These are phyloP conservation scores for Platygyra sinensis DNA, from an alignment of 64 coral and sea anemone species.

Conservation along the genomic window DNA sequence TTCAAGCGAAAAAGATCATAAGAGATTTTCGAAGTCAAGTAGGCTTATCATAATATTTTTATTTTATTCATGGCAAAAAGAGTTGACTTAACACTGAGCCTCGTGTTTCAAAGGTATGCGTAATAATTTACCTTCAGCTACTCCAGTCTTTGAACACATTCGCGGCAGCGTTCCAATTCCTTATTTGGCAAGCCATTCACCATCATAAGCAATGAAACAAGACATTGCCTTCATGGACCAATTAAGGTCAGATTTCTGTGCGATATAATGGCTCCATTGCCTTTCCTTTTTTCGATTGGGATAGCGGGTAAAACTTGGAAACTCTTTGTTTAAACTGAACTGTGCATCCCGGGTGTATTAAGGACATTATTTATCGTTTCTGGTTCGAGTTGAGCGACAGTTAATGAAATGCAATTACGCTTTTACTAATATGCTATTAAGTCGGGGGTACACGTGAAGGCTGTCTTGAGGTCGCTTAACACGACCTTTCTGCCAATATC, in stretches of 20 bases:
- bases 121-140: background rate
- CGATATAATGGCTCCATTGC: no score
- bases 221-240: constrained; percentile 45
- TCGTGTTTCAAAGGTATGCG: background rate
- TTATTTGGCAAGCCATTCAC: constrained; percentile 53
- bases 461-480: no score
- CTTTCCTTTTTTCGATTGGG: no score
- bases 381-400: no score
- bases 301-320: no score
- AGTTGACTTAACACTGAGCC: background rate
- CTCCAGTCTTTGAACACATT: constrained; percentile 38
- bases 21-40: background rate
- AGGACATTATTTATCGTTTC: no score
- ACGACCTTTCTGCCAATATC: no score
- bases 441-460: no score
- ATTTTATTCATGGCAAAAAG: background rate
- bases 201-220: constrained; percentile 19
- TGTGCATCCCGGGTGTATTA: no score
- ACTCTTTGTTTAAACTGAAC: no score
- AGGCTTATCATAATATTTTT: background rate
- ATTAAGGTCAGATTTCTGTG: constrained; percentile 10
- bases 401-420: no score
- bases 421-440: no score
- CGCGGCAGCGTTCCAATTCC: constrained; percentile 25
- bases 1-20: background rate